Base-by-base conservation (phyloP, 2,888 invertebrate species). In the Zaprionus lineosus region DNA sequence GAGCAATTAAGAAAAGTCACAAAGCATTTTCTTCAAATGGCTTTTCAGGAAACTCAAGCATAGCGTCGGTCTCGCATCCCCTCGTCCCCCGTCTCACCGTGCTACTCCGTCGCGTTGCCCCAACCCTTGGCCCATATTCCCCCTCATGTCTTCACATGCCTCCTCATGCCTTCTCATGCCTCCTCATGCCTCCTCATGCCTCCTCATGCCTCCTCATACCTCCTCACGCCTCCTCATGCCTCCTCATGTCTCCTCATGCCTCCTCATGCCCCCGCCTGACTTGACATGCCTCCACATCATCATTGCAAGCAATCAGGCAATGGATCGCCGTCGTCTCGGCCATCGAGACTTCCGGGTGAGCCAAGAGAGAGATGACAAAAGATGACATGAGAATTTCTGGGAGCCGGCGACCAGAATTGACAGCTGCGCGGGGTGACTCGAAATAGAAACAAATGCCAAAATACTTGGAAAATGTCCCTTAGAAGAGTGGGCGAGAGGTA, bases 301-400 rank as follows among this genome's bases (percentile, higher is more conserved):
- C n/a, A n/a, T n/a, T 12, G 11, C 9, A 24, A 24, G 24, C 24
- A 24, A 24, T 24, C 24, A 24, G n/a, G 24, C 24, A 11, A 14
- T 33, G 40, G 24, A 11, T 19, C 16, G 28, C 15, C 43, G 37
- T 14, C 28, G 8, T 40, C 39, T 15, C 26, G 21, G 31, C 51
- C 44, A 61, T 44, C 46, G 47, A 62, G 44, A 65, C 76, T 77
- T 77, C 82, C 76, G 78, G 78, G 78, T 62, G 44, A 55, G 41
- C 61, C 52, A 65, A 57, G 46, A 31, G n/a, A n/a, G 44, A 48
- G 60, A 48, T 56, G 51, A 58, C 52, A 68, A 63, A 63, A 63
- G 59, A 47, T 60, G 68, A 58, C 63, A 60, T 55, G 29, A 19
- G 51, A 40, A 53, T 55, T 55, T 60, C 21, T 41, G 28, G 26